Evolutionary conservation across 2,113 vertebrate genomes (phyloP).

Genomic region (Tinamus guttatus): DNA sequence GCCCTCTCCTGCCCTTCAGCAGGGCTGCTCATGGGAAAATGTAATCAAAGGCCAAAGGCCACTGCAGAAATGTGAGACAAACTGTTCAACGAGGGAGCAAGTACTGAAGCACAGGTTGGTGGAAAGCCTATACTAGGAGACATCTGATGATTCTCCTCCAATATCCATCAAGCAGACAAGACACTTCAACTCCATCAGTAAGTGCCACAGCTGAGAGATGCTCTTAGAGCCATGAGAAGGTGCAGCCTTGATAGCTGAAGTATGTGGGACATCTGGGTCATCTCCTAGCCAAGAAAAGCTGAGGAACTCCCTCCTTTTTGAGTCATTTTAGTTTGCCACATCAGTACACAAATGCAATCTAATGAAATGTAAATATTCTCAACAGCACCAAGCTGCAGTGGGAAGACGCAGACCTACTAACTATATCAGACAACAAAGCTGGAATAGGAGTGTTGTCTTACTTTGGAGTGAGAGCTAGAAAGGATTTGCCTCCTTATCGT

Average conservation of each 20-base stretch:
- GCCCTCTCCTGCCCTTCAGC: background rate
- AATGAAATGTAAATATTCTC: fast-evolving
- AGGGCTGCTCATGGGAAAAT: background rate
- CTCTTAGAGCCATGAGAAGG: background rate
- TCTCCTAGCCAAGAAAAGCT: background rate
- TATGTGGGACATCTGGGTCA: background rate
- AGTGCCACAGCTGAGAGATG: background rate
- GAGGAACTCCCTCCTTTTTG: background rate
- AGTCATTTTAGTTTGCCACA: background rate
- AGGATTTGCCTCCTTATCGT: background rate
- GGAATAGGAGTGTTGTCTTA: background rate
- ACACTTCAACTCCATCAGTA: background rate
- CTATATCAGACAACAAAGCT: background rate
- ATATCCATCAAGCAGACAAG: background rate
- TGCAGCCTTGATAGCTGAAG: background rate
- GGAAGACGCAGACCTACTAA: background rate
- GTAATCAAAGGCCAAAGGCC: background rate
- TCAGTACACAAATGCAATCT: background rate
- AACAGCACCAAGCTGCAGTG: fast-evolving
- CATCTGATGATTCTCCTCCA: background rate
- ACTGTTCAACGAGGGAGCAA: background rate
- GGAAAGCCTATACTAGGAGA: background rate
- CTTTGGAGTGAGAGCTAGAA: background rate
- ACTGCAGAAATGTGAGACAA: fast-evolving
- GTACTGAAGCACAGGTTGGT: background rate